Conservation (phyloP, 2,113 vertebrate species). For the Mormoops blainvillei region DNA sequence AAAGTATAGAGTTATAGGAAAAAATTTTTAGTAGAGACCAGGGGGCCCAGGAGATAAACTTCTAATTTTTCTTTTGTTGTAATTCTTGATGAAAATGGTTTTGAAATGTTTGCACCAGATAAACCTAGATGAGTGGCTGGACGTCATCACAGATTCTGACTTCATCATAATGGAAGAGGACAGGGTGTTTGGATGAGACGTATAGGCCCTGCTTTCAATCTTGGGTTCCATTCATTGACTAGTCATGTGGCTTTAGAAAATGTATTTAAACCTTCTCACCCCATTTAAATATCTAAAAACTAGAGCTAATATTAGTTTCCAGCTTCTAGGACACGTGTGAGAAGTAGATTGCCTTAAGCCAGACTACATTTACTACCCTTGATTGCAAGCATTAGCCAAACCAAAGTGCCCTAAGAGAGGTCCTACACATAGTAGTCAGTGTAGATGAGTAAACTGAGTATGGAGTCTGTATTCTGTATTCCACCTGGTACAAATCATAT, state of each 20-base stretch:
- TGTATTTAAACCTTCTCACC: neutral
- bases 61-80: neutral
- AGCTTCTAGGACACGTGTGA: neutral
- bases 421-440: neutral
- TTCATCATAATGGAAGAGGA: neutral
- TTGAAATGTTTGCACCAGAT: neutral
- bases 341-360: neutral
- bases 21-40: neutral
- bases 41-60: neutral
- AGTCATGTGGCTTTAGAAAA: neutral
- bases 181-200: neutral
- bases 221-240: neutral
- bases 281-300: neutral
- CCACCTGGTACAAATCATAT: neutral
- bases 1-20: neutral
- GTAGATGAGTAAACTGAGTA: neutral
- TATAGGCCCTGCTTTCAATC: neutral
- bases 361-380: neutral
- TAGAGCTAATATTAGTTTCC: neutral
- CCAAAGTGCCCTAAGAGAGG: neutral
- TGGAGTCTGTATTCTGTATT: neutral
- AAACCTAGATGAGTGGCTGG: neutral
- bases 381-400: neutral
- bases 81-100: neutral
- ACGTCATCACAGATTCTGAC: neutral